Base-by-base conservation (phyloP, 2,113 vertebrate species). In the Tauraco erythrolophus region DNA sequence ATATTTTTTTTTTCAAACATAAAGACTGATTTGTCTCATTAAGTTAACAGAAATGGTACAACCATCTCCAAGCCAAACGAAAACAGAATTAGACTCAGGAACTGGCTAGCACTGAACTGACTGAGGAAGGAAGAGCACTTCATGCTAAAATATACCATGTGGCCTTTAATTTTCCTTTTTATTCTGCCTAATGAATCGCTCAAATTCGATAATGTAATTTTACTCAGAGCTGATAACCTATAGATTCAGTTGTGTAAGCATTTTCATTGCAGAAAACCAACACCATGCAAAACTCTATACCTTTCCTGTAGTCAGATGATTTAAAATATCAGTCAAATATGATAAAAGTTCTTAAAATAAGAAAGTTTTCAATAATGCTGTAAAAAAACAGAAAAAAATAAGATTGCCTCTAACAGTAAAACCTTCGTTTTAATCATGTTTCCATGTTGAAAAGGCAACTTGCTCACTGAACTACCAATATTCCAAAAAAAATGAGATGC, bases 101-200 rank as follows among this genome's bases (percentile, higher is more conserved):
- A 89, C 10, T 16, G 6, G 8, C 27, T 51, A 58, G 48, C 57
- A 50, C 17, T 54, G 31, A 90, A 62, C 41, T 28, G 7, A 72
- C 14, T 25, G 39, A 64, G 56, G 22, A 43, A 81, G 3, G 1
- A 0, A 5, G 1, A 7, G 4, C 3, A 12, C 50, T n/a, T 78
- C 81, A 74, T 22, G 7, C 5, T 88, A 58, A 53, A 90, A 58
- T 24, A 62, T 9, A 56, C 15, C 14, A 18, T 1, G 1, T 16
- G 9, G 16, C 33, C 27, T 74, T 70, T 50, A 53, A 16, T 46
- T 81, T 70, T 81, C 31, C 28, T 14, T 61, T 91, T 57, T 33
- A 14, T 41, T 70, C 35, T 81, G 18, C 41, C 87, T 45, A 84
- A 70, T 53, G 14, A 77, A 35, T 53, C 30, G 35, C 65, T 56